Percentiles rank a stretch among this genome's conserved stretches.
These are phyloP conservation scores for Cherax quadricarinatus DNA, from an alignment of 1,140 invertebrate species.

Conservation along the genomic window DNA sequence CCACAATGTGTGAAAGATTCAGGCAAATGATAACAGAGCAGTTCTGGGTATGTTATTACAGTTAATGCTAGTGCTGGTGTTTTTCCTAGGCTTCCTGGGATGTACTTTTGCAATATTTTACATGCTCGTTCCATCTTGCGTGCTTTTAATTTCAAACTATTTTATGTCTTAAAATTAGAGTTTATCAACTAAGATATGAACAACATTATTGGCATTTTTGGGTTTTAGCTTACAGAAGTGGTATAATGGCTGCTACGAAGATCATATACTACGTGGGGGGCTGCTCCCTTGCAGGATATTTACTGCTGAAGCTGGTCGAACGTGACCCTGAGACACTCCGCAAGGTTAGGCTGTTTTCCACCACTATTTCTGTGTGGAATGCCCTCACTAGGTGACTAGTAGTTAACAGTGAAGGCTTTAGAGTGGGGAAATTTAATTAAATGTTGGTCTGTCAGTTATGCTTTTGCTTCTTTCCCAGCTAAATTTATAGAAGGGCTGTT, in stretches of 20 bases:
- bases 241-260: conserved; percentile 31
- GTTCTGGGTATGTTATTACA: too few species aligned
- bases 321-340: conserved; percentile 40
- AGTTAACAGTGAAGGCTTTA: neutral
- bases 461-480: too few species aligned
- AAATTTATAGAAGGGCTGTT: too few species aligned
- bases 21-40: too few species aligned
- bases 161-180: too few species aligned
- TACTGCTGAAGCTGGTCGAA: conserved; percentile 47
- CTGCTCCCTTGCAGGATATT: conserved; percentile 26
- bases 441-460: neutral
- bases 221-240: conserved; percentile 24
- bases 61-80: too few species aligned
- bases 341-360: conserved; percentile 48
- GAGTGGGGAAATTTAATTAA: conserved; percentile 19
- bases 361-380: neutral
- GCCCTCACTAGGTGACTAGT: neutral
- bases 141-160: too few species aligned
- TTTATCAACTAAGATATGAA: neutral
- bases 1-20: too few species aligned
- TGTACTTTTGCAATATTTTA: too few species aligned
- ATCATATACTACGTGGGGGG: conserved; percentile 34
- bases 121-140: too few species aligned
- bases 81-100: too few species aligned
- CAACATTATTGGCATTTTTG: neutral